These are phyloP conservation scores for Trissolcus japonicus DNA, from an alignment of 2,888 invertebrate species.

Conservation along the genomic window DNA sequence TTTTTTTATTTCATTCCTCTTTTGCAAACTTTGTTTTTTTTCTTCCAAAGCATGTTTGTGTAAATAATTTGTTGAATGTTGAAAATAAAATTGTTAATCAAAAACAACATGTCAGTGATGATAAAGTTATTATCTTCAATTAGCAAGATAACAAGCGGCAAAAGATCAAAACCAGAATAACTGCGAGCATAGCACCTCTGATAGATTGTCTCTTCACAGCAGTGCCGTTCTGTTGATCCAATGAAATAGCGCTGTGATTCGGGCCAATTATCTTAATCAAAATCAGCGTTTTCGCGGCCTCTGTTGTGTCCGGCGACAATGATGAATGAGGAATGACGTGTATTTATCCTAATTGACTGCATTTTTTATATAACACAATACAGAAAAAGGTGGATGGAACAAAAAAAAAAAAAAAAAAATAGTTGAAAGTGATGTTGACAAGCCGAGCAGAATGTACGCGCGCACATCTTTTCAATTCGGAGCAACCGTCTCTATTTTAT, in stretches of 20 bases:
- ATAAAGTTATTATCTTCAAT: neutral
- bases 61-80: neutral
- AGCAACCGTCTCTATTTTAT: conserved; percentile 35
- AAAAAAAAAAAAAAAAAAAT: too few species aligned
- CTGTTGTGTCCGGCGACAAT: conserved; percentile 34
- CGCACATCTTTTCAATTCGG: conserved; percentile 30
- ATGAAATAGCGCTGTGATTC: conserved; percentile 15
- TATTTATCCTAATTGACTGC: conserved; percentile 40
- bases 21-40: neutral
- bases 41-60: neutral
- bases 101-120: neutral
- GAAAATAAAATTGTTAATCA: neutral
- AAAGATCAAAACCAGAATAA: neutral
- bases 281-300: conserved; percentile 32
- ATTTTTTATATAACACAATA: conserved; percentile 42
- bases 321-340: conserved; percentile 39
- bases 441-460: conserved; percentile 12
- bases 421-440: conserved; percentile 44
- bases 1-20: neutral
- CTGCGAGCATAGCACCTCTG: conserved; percentile 2
- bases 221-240: conserved; percentile 3
- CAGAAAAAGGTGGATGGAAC: neutral
- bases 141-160: neutral
- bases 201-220: conserved; percentile 20
- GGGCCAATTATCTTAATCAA: conserved; percentile 24